Percentiles rank a stretch among this genome's conserved stretches.
phyloP scores from a whole-genome alignment of 1,140 invertebrate genomes.

The Drosophila albomicans region DNA sequence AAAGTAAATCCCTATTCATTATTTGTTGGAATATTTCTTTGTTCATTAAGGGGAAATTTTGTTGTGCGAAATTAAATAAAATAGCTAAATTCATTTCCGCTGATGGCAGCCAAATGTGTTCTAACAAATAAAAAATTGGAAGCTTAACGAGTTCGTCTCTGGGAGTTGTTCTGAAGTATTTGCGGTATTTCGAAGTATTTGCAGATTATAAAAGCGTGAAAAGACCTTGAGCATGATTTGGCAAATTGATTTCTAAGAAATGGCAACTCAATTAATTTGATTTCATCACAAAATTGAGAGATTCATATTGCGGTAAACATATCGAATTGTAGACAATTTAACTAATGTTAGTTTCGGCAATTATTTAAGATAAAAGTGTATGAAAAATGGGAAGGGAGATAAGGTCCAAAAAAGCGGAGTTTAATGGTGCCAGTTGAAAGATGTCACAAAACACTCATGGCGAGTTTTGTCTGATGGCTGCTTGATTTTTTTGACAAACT shows the following conservation, averaged over 20 bases:
- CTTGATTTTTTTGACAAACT: conserved; percentile 15
- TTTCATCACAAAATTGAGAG: not conserved
- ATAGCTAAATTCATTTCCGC: too few relatives aligned
- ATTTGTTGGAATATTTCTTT: not conserved
- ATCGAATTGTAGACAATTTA: conserved; percentile 9
- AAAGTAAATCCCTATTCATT: not conserved
- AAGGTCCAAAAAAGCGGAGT: not conserved
- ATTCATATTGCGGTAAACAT: conserved; percentile 10
- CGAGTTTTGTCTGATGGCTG: conserved; percentile 9
- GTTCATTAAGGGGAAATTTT: not conserved
- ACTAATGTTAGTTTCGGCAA: conserved; percentile 26
- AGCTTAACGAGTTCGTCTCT: not conserved
- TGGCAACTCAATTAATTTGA: conserved; percentile 1
- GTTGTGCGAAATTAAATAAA: not conserved
- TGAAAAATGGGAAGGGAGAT: not conserved
- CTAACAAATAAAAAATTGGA: not conserved
- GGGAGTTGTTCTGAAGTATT: not conserved
- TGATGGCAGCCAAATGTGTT: not conserved
- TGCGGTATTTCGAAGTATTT: conserved; percentile 5
- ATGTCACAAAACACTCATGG: conserved; percentile 15
- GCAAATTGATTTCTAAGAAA: conserved; percentile 22
- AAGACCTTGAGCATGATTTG: conserved; percentile 21
- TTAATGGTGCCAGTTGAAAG: conserved; percentile 28
- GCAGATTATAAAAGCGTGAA: not conserved
- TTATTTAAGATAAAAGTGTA: conserved; percentile 26